These are phyloP conservation scores for Pseudolycoriella hygida DNA, from an alignment of 2,888 invertebrate genomes.

Conservation along the genomic window DNA sequence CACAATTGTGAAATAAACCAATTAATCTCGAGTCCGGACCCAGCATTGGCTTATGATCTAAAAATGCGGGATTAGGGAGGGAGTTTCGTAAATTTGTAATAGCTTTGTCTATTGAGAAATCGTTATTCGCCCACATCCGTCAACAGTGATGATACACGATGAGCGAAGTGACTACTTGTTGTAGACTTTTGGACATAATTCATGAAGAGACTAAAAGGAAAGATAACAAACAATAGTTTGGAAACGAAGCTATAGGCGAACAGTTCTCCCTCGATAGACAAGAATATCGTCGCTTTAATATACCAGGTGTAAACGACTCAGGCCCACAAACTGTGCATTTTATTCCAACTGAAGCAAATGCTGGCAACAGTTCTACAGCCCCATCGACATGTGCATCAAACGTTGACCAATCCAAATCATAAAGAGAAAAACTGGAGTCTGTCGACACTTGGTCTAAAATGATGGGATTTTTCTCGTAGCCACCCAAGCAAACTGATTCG, in stretches of 20 bases:
- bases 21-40: slow-evolving; percentile 48
- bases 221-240: too few species aligned
- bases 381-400: slow-evolving; percentile 60
- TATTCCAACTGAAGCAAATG: slow-evolving; percentile 54
- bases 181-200: too few species aligned
- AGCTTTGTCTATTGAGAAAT: too few species aligned
- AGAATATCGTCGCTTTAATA: too few species aligned
- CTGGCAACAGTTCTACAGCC: slow-evolving; percentile 56
- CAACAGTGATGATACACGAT: too few species aligned
- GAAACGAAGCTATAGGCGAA: too few species aligned
- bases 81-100: too few species aligned
- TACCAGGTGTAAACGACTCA: slow-evolving; percentile 73
- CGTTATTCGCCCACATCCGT: too few species aligned
- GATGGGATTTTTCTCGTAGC: slow-evolving; percentile 74
- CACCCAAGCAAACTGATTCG: slow-evolving; percentile 66
- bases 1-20: slow-evolving; percentile 72
- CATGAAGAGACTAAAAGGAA: too few species aligned
- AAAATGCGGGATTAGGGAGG: too few species aligned
- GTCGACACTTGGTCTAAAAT: slow-evolving; percentile 57
- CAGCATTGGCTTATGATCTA: slow-evolving; percentile 65
- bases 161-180: too few species aligned
- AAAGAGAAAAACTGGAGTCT: slow-evolving; percentile 67
- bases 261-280: too few species aligned
- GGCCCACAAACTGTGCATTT: slow-evolving; percentile 81
- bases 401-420: slow-evolving; percentile 73